Evolutionary conservation across 2,797 vertebrate genomes (phyloP).

Genomic region (Erpetoichthys calabaricus): DNA sequence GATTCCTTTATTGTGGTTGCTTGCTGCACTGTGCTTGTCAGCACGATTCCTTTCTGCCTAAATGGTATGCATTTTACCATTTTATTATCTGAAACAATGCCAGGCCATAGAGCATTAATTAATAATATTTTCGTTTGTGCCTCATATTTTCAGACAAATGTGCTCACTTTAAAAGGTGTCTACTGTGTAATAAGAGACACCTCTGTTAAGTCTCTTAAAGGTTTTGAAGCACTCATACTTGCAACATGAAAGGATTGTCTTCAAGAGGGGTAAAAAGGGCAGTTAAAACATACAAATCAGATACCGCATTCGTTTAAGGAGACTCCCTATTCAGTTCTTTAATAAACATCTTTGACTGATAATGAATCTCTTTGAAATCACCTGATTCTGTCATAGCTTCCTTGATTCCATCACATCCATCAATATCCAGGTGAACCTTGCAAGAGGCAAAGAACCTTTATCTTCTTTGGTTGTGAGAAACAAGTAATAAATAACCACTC

Average conservation of each 20-base stretch:
- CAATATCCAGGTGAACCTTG: no score
- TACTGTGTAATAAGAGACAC: slow-evolving; percentile 41
- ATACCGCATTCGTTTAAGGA: no score
- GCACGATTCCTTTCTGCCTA: slow-evolving; percentile 55
- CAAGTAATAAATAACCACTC: no score
- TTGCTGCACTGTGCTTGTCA: slow-evolving; percentile 47
- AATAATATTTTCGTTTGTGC: slow-evolving; percentile 57
- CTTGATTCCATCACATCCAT: no score
- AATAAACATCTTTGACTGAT: no score
- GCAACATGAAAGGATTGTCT: slow-evolving; percentile 28
- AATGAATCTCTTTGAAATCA: no score
- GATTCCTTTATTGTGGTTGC: slow-evolving; percentile 46
- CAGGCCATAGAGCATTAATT: slow-evolving; percentile 85
- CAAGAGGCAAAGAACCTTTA: no score
- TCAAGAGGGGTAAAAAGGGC: no score
- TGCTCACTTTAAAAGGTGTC: slow-evolving; percentile 44
- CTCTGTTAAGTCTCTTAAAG: slow-evolving; percentile 29
- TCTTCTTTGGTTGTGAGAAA: no score
- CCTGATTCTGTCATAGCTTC: no score
- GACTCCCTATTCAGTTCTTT: no score
- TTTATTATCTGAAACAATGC: slow-evolving; percentile 73
- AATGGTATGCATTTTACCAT: slow-evolving; percentile 58
- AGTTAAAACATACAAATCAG: no score
- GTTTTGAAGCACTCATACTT: slow-evolving; percentile 34
- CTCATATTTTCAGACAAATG: slow-evolving; percentile 28